phyloP scores from a whole-genome alignment of 2,888 invertebrate species.

The Sarcophaga carnaria region DNA sequence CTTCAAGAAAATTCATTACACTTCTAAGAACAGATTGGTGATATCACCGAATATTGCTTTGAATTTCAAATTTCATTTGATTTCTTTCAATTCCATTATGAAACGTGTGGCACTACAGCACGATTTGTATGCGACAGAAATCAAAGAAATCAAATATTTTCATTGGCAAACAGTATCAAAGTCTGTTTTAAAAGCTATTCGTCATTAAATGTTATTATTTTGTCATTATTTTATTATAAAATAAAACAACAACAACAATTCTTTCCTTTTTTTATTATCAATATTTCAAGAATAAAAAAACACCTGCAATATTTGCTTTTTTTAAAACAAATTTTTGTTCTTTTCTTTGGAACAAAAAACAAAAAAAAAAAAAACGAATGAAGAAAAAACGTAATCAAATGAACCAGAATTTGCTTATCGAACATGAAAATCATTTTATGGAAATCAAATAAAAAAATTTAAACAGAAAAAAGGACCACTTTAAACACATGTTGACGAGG shows the following conservation, averaged over 20 bases:
- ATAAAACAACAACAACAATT: too few species aligned
- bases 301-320: constrained; percentile 28
- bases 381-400: background rate
- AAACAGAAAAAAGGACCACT: background rate
- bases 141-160: background rate
- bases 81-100: background rate
- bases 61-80: background rate
- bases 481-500: constrained; percentile 23
- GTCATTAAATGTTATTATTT: constrained; percentile 28
- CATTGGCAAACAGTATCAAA: background rate
- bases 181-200: background rate
- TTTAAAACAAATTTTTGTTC: background rate
- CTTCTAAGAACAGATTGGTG: background rate
- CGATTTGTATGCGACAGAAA: background rate
- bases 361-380: too few species aligned
- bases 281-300: constrained; percentile 4
- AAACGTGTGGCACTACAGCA: background rate
- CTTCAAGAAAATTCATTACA: background rate
- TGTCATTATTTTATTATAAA: constrained; percentile 12
- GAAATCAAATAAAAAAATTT: constrained; percentile 35
- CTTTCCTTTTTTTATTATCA: background rate
- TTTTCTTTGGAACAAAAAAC: background rate
- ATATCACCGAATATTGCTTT: background rate
- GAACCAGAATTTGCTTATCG: constrained; percentile 28
- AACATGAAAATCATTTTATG: constrained; percentile 38